Percentiles rank a stretch among this genome's conserved stretches.
Evolutionary conservation across 2,113 vertebrate genomes (phyloP).

Genomic region (Raja brachyura): DNA sequence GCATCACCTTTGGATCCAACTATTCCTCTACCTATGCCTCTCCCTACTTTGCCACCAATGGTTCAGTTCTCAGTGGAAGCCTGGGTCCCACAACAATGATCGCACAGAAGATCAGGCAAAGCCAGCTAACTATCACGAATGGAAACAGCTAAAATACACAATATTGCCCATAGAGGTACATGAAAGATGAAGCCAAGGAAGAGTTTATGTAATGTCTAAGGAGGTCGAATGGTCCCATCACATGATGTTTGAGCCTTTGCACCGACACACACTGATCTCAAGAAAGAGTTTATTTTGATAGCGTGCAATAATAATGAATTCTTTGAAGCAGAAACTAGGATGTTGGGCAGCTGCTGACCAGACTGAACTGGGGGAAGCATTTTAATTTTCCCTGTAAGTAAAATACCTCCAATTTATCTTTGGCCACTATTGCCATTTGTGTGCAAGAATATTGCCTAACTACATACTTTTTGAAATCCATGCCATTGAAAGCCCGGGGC

Average conservation of each 20-base stretch:
- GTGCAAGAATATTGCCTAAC: no score
- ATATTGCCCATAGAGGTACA: background rate
- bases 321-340: background rate
- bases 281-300: background rate
- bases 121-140: background rate
- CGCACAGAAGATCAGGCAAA: background rate
- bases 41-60: background rate
- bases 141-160: background rate
- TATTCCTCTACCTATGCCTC: background rate
- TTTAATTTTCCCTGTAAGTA: no score
- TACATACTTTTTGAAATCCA: no score
- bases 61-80: background rate
- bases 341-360: background rate
- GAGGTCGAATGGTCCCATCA: no score
- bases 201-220: constrained; percentile 11
- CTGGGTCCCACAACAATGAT: background rate
- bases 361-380: background rate
- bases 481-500: no score
- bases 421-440: no score
- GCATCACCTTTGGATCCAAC: background rate
- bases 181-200: background rate
- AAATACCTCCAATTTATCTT: no score
- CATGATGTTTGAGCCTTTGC: background rate
- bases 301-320: background rate
- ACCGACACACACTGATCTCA: background rate